These are phyloP conservation scores for Seladonia tumulorum DNA, from an alignment of 2,888 invertebrate species.

Conservation along the genomic window DNA sequence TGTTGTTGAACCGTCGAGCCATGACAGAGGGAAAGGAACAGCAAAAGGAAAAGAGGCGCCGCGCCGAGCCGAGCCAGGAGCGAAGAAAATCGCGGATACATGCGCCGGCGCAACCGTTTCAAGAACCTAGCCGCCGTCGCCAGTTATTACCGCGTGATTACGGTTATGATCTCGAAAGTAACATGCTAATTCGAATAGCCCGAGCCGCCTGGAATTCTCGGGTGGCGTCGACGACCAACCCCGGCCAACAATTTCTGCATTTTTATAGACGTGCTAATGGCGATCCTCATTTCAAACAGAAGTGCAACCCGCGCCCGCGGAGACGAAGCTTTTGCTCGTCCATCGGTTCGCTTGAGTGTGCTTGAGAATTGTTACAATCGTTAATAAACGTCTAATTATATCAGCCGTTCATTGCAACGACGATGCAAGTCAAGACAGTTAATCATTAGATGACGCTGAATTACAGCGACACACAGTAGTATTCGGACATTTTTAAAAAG, in stretches of 20 bases:
- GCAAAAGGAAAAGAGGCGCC: slow-evolving; percentile 24
- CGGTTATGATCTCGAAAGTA: slow-evolving; percentile 39
- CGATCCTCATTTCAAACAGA: neutral
- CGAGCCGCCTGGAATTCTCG: slow-evolving; percentile 20
- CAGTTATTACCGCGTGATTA: slow-evolving; percentile 65
- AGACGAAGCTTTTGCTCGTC: no score
- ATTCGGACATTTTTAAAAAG: no score
- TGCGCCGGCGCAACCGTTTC: slow-evolving; percentile 25
- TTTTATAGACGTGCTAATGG: slow-evolving; percentile 43
- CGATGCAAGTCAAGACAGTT: neutral
- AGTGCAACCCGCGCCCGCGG: neutral
- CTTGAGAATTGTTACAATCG: neutral
- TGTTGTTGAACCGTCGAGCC: slow-evolving; percentile 36
- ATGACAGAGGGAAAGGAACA: slow-evolving; percentile 38
- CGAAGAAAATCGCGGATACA: slow-evolving; percentile 50
- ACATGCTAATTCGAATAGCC: slow-evolving; percentile 50
- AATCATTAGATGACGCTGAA: no score
- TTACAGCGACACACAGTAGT: no score
- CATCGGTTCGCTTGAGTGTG: neutral
- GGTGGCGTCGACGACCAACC: slow-evolving; percentile 36
- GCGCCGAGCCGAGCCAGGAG: neutral
- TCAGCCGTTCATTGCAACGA: neutral
- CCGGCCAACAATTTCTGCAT: slow-evolving; percentile 31
- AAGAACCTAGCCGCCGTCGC: slow-evolving; percentile 12
- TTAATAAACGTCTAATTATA: neutral